Conservation (phyloP, 2,797 vertebrate species). For the Anableps anableps region DNA sequence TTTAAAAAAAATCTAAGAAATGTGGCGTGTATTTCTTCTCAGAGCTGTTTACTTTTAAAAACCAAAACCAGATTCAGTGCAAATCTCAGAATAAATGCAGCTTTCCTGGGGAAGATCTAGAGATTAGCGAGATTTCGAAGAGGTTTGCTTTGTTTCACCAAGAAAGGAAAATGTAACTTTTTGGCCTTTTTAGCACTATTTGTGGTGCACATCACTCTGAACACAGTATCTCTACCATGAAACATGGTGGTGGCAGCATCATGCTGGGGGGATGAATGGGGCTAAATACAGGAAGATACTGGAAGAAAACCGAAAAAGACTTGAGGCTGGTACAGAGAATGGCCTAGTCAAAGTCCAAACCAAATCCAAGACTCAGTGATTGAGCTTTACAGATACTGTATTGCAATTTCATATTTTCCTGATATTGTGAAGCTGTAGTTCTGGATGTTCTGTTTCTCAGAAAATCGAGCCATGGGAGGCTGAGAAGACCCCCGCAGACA, state of each 20-base stretch:
- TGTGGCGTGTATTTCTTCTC: background rate
- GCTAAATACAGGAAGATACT: background rate
- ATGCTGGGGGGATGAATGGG: background rate
- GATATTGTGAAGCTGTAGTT: background rate
- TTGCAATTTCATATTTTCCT: background rate
- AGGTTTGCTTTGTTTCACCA: background rate
- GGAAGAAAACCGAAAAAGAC: background rate
- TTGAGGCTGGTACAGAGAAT: background rate
- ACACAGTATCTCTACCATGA: background rate
- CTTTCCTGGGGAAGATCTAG: background rate
- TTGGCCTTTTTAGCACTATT: too few relatives aligned
- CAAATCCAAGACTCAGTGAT: background rate
- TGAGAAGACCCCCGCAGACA: conserved; percentile 87
- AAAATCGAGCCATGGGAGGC: conserved; percentile 94
- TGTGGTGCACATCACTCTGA: too few relatives aligned
- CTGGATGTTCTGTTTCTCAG: conserved; percentile 70
- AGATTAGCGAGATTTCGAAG: background rate
- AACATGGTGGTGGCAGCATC: background rate
- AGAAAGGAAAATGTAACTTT: too few relatives aligned
- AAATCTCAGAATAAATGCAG: background rate
- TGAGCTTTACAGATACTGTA: background rate
- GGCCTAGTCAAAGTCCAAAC: background rate
- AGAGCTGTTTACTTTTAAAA: background rate
- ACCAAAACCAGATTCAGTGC: background rate
- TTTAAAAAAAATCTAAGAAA: background rate